A percentile compares a stretch with the other conserved stretches of the same genome.
These are phyloP conservation scores for Lomographa bimaculata DNA, from an alignment of 2,888 invertebrate genomes.

Conservation along the genomic window DNA sequence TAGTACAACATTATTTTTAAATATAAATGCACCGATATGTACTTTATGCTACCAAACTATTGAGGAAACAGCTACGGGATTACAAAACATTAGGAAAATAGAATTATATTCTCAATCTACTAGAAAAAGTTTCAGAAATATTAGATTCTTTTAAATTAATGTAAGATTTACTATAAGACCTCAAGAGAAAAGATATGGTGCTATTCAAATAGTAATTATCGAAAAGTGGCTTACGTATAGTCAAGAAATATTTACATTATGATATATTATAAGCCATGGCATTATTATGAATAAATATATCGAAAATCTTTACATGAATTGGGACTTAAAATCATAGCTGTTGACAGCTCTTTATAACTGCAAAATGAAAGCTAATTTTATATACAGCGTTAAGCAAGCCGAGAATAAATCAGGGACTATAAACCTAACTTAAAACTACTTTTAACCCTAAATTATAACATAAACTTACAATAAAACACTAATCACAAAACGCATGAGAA, in stretches of 20 bases:
- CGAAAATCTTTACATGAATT: constrained; percentile 45
- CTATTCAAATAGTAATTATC: constrained; percentile 31
- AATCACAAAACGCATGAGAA: constrained; percentile 65
- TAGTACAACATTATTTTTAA: constrained; percentile 67
- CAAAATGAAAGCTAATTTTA: constrained; percentile 43
- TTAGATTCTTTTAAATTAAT: constrained; percentile 42
- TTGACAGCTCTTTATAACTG: constrained; percentile 33
- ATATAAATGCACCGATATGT: constrained; percentile 78
- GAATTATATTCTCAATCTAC: constrained; percentile 64
- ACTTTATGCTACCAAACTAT: constrained; percentile 74
- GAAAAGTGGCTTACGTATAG: constrained; percentile 63
- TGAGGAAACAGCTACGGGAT: constrained; percentile 67
- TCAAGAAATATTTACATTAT: constrained; percentile 63
- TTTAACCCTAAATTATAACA: constrained; percentile 51
- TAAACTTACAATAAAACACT: constrained; percentile 54
- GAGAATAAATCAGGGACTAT: constrained; percentile 46
- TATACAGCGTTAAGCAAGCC: constrained; percentile 42
- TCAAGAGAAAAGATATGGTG: constrained; percentile 26
- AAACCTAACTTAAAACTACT: constrained; percentile 40
- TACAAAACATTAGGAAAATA: constrained; percentile 80
- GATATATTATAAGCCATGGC: constrained; percentile 43
- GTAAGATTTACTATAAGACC: constrained; percentile 20
- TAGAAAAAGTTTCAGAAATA: constrained; percentile 70
- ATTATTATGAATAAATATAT: constrained; percentile 50
- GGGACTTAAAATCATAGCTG: constrained; percentile 45